Conservation (phyloP, 2,888 invertebrate species). For the Parascotia fuliginaria region DNA sequence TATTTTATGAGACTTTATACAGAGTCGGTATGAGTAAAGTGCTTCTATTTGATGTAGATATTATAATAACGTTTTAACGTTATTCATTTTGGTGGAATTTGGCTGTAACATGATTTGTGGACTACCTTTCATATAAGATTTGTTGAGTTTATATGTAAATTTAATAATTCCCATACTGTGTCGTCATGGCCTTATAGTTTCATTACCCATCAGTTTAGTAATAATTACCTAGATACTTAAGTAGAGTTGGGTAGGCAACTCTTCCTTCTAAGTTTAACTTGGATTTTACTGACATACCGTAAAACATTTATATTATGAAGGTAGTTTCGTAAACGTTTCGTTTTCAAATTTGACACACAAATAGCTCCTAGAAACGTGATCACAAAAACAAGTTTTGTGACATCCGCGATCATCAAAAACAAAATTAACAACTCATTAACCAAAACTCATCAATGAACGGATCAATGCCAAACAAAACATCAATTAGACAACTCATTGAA, state of each 20-base stretch:
- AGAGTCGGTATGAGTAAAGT: conserved; percentile 9
- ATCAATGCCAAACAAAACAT: conserved; percentile 68
- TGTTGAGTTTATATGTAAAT: too few species aligned
- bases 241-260: too few species aligned
- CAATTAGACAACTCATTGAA: conserved; percentile 73
- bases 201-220: too few species aligned
- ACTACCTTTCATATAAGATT: too few species aligned
- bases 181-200: too few species aligned
- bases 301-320: too few species aligned
- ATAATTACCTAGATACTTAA: too few species aligned
- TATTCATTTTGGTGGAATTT: background rate
- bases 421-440: conserved; percentile 34
- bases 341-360: background rate
- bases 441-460: conserved; percentile 50
- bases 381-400: background rate
- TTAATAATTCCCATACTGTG: too few species aligned
- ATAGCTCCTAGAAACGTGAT: background rate
- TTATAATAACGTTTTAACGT: conserved; percentile 9
- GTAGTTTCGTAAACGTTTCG: too few species aligned
- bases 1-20: conserved; percentile 43
- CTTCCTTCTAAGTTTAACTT: too few species aligned
- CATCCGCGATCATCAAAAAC: background rate
- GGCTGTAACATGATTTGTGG: conserved; percentile 7
- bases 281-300: too few species aligned
- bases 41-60: conserved; percentile 11